Percentiles rank a stretch among this genome's conserved stretches.
Evolutionary conservation across 2,888 invertebrate species (phyloP).

Genomic region (Auanema sp.): DNA sequence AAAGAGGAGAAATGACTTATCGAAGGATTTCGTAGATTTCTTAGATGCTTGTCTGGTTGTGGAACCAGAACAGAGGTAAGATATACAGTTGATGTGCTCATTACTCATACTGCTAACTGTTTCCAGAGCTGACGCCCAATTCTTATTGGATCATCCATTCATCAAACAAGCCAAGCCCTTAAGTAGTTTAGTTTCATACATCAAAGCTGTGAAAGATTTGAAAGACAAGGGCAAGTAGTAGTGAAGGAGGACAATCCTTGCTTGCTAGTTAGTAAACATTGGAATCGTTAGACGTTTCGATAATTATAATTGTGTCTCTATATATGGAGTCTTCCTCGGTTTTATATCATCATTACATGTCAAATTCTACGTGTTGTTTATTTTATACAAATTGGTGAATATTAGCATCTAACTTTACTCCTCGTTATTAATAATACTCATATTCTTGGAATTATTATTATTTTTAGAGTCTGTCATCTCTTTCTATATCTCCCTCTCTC

Average conservation of each 20-base stretch:
- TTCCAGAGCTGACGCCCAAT: conserved; percentile 77
- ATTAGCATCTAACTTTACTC: too few relatives aligned
- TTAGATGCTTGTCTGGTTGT: conserved; percentile 74
- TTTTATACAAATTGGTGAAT: too few relatives aligned
- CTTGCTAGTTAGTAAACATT: too few relatives aligned
- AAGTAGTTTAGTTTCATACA: conserved; percentile 81
- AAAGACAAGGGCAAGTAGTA: conserved; percentile 31
- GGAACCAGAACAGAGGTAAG: conserved; percentile 40
- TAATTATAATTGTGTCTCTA: too few relatives aligned
- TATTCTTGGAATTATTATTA: too few relatives aligned
- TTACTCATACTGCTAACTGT: neutral
- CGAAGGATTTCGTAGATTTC: conserved; percentile 71
- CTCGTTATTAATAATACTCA: too few relatives aligned
- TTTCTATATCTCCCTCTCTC: too few relatives aligned
- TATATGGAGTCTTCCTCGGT: too few relatives aligned
- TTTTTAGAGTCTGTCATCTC: too few relatives aligned
- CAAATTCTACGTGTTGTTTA: too few relatives aligned
- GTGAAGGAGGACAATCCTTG: neutral
- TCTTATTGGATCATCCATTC: conserved; percentile 86
- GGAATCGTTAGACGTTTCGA: too few relatives aligned
- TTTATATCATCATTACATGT: too few relatives aligned
- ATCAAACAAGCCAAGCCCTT: conserved; percentile 80
- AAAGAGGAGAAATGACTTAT: conserved; percentile 79
- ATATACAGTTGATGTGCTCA: neutral
- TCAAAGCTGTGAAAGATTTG: conserved; percentile 82